These are phyloP conservation scores for Rhinichthys klamathensis DNA, from an alignment of 2,113 vertebrate genomes.

Conservation along the genomic window DNA sequence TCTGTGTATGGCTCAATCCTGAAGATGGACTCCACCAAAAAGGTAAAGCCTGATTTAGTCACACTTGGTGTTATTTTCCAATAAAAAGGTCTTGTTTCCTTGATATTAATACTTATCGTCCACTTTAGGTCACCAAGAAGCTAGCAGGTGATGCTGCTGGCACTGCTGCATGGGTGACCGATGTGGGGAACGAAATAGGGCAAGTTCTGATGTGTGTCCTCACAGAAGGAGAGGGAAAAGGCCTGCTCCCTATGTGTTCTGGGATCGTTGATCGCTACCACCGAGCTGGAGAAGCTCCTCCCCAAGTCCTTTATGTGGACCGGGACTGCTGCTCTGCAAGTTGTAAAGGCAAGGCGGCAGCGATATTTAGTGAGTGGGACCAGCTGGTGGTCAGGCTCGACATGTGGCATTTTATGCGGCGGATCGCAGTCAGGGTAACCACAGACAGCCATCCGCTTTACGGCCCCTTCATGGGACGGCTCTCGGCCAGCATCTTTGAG, in stretches of 20 bases:
- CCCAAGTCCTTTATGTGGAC: too few relatives aligned
- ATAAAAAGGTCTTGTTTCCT: too few relatives aligned
- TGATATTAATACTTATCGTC: too few relatives aligned
- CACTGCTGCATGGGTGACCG: neutral
- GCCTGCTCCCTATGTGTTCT: too few relatives aligned
- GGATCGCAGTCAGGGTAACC: slow-evolving; percentile 18
- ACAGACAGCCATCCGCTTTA: slow-evolving; percentile 44
- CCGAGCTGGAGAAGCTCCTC: too few relatives aligned
- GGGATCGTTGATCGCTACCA: too few relatives aligned
- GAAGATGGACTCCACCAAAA: neutral
- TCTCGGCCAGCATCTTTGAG: slow-evolving; percentile 39
- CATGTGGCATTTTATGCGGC: slow-evolving; percentile 44
- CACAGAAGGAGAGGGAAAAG: too few relatives aligned
- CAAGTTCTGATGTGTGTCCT: too few relatives aligned
- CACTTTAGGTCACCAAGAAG: too few relatives aligned
- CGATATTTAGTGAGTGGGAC: neutral
- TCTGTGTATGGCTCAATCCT: neutral
- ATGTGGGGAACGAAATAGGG: neutral
- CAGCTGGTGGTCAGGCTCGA: neutral
- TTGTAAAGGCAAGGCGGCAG: neutral
- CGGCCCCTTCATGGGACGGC: neutral
- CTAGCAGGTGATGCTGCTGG: neutral
- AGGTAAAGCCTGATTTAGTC: neutral
- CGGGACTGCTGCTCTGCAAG: neutral
- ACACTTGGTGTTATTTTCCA: too few relatives aligned